Conservation (phyloP, 2,113 vertebrate genomes). For the Hipposideros armiger region DNA sequence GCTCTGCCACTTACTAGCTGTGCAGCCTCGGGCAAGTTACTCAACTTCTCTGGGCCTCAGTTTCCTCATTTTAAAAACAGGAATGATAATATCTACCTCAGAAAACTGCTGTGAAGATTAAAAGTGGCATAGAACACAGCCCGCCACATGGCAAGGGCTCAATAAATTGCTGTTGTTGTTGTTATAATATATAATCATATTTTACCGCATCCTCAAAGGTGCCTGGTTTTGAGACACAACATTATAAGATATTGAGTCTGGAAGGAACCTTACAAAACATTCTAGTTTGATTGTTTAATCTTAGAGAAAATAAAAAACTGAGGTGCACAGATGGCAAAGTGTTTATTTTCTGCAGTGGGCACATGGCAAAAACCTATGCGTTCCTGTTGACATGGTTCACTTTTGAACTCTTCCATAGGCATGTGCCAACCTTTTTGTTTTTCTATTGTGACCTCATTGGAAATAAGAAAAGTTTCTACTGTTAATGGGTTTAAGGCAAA, state of each 20-base stretch:
- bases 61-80: not conserved
- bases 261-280: not conserved
- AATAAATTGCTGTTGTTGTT: not conserved
- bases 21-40: not conserved
- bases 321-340: not conserved
- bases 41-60: conserved; percentile 2
- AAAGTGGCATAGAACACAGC: not conserved
- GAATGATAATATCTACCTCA: not conserved
- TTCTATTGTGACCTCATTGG: not conserved
- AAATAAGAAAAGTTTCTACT: conserved; percentile 1
- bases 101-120: not conserved
- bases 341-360: not conserved
- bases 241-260: not conserved
- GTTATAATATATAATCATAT: not conserved
- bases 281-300: not conserved
- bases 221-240: not conserved
- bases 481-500: not conserved
- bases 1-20: not conserved
- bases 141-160: not conserved
- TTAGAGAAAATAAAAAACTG: not conserved
- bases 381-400: not conserved
- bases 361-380: not conserved
- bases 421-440: not conserved
- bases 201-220: not conserved
- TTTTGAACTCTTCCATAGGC: not conserved